Evolutionary conservation across 2,113 vertebrate species (phyloP).

Genomic region (Mormyrus lacerda): DNA sequence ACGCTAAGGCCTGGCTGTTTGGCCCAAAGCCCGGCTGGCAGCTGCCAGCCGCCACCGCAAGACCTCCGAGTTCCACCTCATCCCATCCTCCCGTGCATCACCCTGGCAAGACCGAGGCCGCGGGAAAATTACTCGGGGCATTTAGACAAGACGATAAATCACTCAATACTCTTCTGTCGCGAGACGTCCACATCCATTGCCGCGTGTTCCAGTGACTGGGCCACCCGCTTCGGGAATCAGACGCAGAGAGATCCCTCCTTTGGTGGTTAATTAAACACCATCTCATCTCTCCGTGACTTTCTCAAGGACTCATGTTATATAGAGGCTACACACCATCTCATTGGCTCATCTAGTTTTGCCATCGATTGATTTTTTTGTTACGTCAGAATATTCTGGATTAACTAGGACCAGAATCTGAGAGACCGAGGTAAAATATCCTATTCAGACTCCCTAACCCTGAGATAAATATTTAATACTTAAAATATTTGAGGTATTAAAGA

Average conservation of each 20-base stretch:
- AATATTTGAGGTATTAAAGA: background rate
- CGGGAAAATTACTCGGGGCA: background rate
- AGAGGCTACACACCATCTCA: conserved; percentile 23
- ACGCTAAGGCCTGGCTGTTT: conserved; percentile 32
- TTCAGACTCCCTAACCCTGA: background rate
- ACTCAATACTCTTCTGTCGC: conserved; percentile 27
- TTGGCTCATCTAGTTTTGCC: background rate
- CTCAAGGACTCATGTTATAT: conserved; percentile 12
- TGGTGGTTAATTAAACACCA: conserved; percentile 39
- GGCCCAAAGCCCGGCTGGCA: background rate
- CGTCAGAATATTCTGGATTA: background rate
- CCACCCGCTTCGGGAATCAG: conserved; percentile 43
- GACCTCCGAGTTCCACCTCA: conserved; percentile 45
- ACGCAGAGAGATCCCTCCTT: conserved; percentile 43
- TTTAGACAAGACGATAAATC: background rate
- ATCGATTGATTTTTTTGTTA: background rate
- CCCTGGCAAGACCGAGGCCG: conserved; percentile 28
- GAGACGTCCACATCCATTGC: conserved; percentile 33
- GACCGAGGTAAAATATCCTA: background rate
- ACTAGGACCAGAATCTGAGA: background rate
- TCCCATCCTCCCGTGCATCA: conserved; percentile 45
- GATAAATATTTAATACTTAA: background rate
- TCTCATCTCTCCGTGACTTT: conserved; percentile 7
- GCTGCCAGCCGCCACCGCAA: conserved; percentile 12
- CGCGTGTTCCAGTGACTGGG: conserved; percentile 39